Base-by-base conservation (phyloP, 2,113 vertebrate genomes). In the Cyanoderma ruficeps region DNA sequence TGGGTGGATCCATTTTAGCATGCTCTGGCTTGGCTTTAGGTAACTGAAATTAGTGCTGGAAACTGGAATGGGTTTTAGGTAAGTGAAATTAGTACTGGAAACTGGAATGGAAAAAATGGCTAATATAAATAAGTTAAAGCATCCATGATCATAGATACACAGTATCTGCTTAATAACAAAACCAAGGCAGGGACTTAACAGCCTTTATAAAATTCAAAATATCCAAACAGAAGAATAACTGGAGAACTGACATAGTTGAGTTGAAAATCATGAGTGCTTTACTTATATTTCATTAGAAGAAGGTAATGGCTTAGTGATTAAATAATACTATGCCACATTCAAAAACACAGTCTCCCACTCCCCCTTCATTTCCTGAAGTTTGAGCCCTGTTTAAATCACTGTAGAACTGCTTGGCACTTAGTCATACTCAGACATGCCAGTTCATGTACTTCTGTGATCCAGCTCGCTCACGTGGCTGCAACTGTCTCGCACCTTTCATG, bases 41-140 rank as follows among this genome's bases (percentile, higher is more conserved):
- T 96, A 90, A 90, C 67, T 95, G 83, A 83, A 95, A 82, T 94
- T 80, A 74, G 61, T 60, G 12, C 53, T 94, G 93, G 84, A 92
- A 87, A 76, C 35, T 59, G 56, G 52, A 90, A 89, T 76, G 37
- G 24, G 65, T 81, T 92, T 82, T 87, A 91, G 76, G 83, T 94
- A 90, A 91, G 74, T 96, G 83, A 79, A 95, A 82, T 94, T 80
- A 74, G 65, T 60, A 13, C 49, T 94, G 93, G 84, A 92, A 87
- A 72, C 31, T 56, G 53, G 49, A 91, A 87, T 90, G 94, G 94
- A 96, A 94, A 96, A 87, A 95, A 83, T 27, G 25, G n/a, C 46
- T 94, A 93, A 91, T 86, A 85, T 63, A 96, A 96, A 83, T 93
- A 95, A 76, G 37, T 85, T 72, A 91, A 96, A 96, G 59, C 82